Evolutionary conservation across 2,888 invertebrate species (phyloP).

Genomic region (Drosophila multiciliata): DNA sequence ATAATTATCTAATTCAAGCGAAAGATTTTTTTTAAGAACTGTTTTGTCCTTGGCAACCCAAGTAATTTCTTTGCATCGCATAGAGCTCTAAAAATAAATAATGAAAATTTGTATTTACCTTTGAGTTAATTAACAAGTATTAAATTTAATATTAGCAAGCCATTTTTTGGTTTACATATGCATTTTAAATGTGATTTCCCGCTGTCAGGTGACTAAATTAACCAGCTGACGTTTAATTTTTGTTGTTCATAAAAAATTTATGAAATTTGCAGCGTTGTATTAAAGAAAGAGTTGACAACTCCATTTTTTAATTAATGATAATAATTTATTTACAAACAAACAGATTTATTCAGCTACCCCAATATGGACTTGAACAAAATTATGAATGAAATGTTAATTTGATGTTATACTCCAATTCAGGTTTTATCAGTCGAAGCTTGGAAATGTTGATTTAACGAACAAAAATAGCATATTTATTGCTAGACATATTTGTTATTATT

Average conservation of each 20-base stretch:
- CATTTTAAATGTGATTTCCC: neutral
- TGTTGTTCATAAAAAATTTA: neutral
- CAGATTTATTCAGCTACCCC: neutral
- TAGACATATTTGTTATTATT: neutral
- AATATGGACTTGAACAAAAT: neutral
- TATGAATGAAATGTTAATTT: slow-evolving; percentile 2
- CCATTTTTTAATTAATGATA: neutral
- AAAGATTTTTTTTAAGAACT: neutral
- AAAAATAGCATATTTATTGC: neutral
- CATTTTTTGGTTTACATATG: neutral
- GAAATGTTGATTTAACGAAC: neutral
- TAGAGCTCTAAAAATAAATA: neutral
- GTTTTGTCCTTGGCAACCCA: neutral
- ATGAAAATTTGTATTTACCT: neutral
- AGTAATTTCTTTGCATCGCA: neutral
- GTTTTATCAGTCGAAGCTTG: neutral
- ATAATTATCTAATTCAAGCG: neutral
- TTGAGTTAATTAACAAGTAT: neutral
- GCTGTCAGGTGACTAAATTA: slow-evolving; percentile 6
- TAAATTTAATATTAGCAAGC: neutral
- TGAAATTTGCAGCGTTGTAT: neutral
- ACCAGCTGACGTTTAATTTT: slow-evolving; percentile 4
- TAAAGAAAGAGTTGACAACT: neutral
- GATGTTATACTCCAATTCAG: neutral
- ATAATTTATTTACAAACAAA: neutral